A percentile compares a stretch with the other conserved stretches of the same genome.
Evolutionary conservation across 2,113 vertebrate genomes (phyloP).

Genomic region (Cervus canadensis): DNA sequence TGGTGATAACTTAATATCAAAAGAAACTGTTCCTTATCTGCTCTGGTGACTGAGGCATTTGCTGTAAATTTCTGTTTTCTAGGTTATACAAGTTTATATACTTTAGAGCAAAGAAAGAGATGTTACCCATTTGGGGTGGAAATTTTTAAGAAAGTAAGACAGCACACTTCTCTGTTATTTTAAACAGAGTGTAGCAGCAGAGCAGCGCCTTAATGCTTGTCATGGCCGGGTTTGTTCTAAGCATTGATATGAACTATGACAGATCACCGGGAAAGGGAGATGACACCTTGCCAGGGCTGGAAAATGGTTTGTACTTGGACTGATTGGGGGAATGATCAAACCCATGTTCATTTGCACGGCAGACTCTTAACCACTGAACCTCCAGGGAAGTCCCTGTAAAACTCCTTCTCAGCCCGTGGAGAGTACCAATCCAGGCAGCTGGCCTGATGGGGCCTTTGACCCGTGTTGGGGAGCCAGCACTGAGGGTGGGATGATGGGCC

Average conservation of each 20-base stretch:
- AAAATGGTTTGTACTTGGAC: neutral
- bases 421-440: neutral
- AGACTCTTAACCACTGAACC: neutral
- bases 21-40: neutral
- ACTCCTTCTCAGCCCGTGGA: neutral
- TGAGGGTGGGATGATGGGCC: neutral
- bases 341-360: neutral
- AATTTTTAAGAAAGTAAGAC: neutral
- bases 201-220: neutral
- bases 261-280: neutral
- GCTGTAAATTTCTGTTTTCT: neutral
- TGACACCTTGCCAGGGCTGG: neutral
- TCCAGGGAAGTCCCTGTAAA: neutral
- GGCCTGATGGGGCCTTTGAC: neutral
- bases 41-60: neutral
- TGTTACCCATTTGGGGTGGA: neutral
- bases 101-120: neutral
- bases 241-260: neutral
- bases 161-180: neutral
- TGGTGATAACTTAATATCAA: neutral
- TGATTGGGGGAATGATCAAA: neutral
- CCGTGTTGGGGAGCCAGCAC: neutral
- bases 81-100: neutral
- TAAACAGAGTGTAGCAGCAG: neutral
- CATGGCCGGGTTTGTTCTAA: neutral